A percentile compares a stretch with the other conserved stretches of the same genome.
Conservation (phyloP, 64 coral and sea anemone species). For the Catalaphyllia jardinei region DNA sequence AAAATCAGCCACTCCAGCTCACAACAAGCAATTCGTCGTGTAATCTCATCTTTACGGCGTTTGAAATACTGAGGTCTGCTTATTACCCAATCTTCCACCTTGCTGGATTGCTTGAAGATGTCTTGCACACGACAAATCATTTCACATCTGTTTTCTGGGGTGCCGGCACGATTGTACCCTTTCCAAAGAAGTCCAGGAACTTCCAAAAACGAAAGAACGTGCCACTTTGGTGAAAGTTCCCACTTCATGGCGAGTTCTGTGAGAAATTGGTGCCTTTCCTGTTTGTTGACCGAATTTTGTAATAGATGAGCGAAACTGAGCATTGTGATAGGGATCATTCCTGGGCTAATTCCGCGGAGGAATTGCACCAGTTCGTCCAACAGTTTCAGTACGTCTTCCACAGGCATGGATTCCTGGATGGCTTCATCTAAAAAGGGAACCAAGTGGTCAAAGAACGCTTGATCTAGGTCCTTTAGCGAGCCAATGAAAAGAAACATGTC, state of each 20-base stretch:
- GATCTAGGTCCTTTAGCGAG: not conserved
- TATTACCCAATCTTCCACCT: not conserved
- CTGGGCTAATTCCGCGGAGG: not conserved
- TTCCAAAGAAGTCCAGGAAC: constrained; percentile 21
- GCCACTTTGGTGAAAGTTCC: not conserved
- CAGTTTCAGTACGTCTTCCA: not conserved
- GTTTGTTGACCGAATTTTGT: not conserved
- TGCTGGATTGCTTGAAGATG: not conserved
- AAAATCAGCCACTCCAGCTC: constrained; percentile 19
- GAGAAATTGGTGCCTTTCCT: not conserved
- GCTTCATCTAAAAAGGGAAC: not conserved
- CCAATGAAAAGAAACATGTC: constrained; percentile 3
- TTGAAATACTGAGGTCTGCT: not conserved
- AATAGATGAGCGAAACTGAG: not conserved
- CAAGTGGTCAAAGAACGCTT: not conserved
- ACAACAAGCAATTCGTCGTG: not conserved
- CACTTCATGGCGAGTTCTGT: not conserved
- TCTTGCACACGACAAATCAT: not conserved
- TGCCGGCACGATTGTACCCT: not conserved
- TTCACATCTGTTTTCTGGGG: not conserved
- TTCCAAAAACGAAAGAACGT: not conserved
- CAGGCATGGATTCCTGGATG: not conserved
- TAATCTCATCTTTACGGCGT: not conserved
- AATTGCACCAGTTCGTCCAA: not conserved
- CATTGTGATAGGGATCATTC: not conserved